Percentiles rank a stretch among this genome's conserved stretches.
Evolutionary conservation across 1,140 invertebrate genomes (phyloP).

Genomic region (Paralvinella palmiformis): DNA sequence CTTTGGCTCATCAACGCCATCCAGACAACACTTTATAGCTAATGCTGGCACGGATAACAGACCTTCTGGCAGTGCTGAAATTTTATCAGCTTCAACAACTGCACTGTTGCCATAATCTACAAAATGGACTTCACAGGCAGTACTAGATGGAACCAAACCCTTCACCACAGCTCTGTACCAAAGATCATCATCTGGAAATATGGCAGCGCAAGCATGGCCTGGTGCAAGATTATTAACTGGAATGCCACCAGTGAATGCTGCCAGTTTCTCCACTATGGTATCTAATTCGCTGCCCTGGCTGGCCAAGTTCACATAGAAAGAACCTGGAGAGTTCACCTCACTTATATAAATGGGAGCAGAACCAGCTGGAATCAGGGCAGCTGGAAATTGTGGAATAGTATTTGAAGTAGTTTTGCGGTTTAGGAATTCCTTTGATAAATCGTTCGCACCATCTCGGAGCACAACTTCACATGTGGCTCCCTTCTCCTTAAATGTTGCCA

Average conservation of each 20-base stretch:
- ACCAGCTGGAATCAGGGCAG: no score
- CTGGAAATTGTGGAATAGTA: no score
- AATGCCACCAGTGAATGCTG: not conserved
- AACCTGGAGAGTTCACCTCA: no score
- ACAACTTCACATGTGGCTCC: no score
- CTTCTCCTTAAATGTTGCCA: no score
- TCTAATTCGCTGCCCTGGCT: conserved; percentile 2
- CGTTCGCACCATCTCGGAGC: no score
- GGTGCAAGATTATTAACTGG: conserved; percentile 20
- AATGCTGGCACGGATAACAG: not conserved
- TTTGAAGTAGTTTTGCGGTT: no score
- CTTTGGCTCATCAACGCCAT: not conserved
- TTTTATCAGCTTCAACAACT: not conserved
- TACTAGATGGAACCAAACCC: conserved; percentile 21
- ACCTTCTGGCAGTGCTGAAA: not conserved
- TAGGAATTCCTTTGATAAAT: no score
- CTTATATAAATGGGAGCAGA: no score
- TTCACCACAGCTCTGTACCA: conserved; percentile 15
- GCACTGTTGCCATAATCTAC: conserved; percentile 14
- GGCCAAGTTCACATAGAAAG: conserved; percentile 5
- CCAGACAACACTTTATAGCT: not conserved
- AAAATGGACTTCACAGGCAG: not conserved
- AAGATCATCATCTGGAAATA: conserved; percentile 3
- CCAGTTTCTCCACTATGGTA: not conserved
- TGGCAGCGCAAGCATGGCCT: not conserved